Base-by-base conservation (phyloP, 2,797 vertebrate genomes). In the Phoxinus dragarum region DNA sequence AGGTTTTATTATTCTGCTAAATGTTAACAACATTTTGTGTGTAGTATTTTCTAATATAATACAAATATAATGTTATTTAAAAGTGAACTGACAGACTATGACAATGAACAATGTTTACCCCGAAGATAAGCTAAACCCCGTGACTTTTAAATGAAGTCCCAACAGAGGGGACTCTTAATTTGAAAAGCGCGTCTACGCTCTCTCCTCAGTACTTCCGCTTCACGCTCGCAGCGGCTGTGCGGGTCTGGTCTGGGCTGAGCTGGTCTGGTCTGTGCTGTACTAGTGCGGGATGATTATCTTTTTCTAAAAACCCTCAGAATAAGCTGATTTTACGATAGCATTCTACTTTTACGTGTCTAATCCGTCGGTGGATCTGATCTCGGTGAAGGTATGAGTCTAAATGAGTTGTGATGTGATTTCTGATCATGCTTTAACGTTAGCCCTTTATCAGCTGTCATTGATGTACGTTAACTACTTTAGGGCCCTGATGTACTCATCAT, bases 81-180 rank as follows among this genome's bases (percentile, higher is more conserved):
- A 40, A 6, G 38, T 4, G 1, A 2, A 76, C 11, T 14, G 36
- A 77, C 3, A 40, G 36, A 56, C 10, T 56, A 8, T 31, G 10
- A 38, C 21, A 38, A 56, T 14, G 4, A 14, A 23, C 21, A n/a
- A 54, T n/a, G 11, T 59, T 59, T 27, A 10, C 6, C 34, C 5
- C 3, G 27, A 52, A 36, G 31, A 75, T 10, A 31, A 11, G 44
- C 9, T 10, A 75, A 36, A 52, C 6, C 47, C 3, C 19, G 34
- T 14, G 34, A 76, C 59, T 23, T 82, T 82, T 31, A 40, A 31
- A 23, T 44, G 0, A 76, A 10, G 17, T 1, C 1, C 49, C 3
- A 8, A 16, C 14, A 7, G 34, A 23, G 19, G n/a, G 4, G 86
- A 83, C 88, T 87, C 83, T 87, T 89, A 89, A 12, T 85, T 66